Conservation (phyloP, 1,140 invertebrate species). For the Leptestheria dahalacensis region DNA sequence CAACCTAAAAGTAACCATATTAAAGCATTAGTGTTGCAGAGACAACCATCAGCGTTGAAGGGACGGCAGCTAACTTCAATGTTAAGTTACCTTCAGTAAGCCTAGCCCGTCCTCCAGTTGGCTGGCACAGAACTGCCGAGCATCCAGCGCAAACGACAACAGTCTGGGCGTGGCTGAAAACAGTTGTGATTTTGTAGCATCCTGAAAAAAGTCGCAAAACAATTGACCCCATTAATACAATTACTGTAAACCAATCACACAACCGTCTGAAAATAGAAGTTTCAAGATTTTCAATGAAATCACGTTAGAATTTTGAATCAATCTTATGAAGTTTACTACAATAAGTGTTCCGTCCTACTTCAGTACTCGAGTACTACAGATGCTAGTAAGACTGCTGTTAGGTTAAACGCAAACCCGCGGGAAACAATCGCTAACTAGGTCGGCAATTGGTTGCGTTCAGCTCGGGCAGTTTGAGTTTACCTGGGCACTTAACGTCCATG, state of each 20-base stretch:
- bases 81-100: slow-evolving; percentile 78
- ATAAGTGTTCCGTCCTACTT: not conserved
- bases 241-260: too few relatives aligned
- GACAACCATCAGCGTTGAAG: too few relatives aligned
- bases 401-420: too few relatives aligned
- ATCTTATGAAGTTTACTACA: slow-evolving; percentile 7
- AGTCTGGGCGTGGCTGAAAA: slow-evolving; percentile 97
- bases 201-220: slow-evolving; percentile 32
- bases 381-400: too few relatives aligned
- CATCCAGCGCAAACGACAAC: slow-evolving; percentile 97
- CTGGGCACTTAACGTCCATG: slow-evolving; percentile 99
- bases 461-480: slow-evolving; percentile 26
- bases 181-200: slow-evolving; percentile 97
- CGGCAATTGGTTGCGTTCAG: too few relatives aligned
- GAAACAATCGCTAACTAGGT: too few relatives aligned
- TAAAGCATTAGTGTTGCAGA: too few relatives aligned
- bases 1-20: slow-evolving; percentile 50
- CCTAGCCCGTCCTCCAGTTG: slow-evolving; percentile 94
- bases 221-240: not conserved
- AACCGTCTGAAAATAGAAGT: too few relatives aligned
- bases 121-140: slow-evolving; percentile 93
- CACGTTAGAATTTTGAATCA: too few relatives aligned
- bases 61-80: not conserved
- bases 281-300: too few relatives aligned
- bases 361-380: too few relatives aligned